Evolutionary conservation across 2,888 invertebrate genomes (phyloP).

Genomic region (Rutpela maculata): DNA sequence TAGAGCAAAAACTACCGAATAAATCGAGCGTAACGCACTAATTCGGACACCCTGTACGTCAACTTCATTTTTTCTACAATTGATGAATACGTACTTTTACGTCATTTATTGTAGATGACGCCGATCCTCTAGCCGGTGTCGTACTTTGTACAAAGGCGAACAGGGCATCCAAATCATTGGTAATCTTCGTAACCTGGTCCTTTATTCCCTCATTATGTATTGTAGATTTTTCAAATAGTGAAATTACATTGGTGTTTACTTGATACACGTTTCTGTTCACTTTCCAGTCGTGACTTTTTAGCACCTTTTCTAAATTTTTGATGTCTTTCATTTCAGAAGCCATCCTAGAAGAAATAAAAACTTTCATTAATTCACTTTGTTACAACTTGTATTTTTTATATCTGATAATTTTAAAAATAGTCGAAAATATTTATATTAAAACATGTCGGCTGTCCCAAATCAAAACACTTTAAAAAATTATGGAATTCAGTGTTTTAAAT

Average conservation of each 20-base stretch:
- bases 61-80: too few species aligned
- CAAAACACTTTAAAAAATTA: too few species aligned
- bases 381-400: too few species aligned
- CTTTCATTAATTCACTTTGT: neutral
- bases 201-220: conserved; percentile 62
- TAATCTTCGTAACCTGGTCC: conserved; percentile 56
- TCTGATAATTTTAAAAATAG: too few species aligned
- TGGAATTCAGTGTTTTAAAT: too few species aligned
- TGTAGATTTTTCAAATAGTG: conserved; percentile 66
- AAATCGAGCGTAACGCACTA: too few species aligned
- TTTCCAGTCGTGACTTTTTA: conserved; percentile 71
- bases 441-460: too few species aligned
- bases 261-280: conserved; percentile 67
- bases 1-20: too few species aligned
- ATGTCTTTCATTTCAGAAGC: conserved; percentile 77
- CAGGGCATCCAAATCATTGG: conserved; percentile 57
- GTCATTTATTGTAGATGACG: conserved; percentile 31
- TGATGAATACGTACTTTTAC: conserved; percentile 3
- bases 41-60: too few species aligned
- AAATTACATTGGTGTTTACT: conserved; percentile 63
- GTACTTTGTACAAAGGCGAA: conserved; percentile 56
- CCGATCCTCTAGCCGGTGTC: conserved; percentile 38
- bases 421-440: too few species aligned
- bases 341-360: conserved; percentile 73
- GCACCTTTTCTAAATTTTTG: conserved; percentile 76